A percentile compares a stretch with the other conserved stretches of the same genome.
Conservation (phyloP, 1,140 invertebrate genomes). For the Procambarus virginalis region DNA sequence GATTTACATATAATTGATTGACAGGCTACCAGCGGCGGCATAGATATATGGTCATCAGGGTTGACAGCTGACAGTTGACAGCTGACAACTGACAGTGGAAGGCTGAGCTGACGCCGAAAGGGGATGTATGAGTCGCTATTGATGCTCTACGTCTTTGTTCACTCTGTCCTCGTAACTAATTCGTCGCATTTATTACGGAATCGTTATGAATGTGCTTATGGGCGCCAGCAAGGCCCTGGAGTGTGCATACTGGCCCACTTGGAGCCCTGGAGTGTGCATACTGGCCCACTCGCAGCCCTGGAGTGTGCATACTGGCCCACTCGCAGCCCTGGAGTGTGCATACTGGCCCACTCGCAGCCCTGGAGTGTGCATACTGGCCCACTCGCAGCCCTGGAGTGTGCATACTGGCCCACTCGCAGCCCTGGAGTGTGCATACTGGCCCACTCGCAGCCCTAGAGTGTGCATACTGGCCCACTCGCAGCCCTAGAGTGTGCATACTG, state of each 20-base stretch:
- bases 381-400: neutral
- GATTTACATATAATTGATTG: no score
- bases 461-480: neutral
- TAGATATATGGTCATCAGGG: no score
- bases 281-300: neutral
- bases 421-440: neutral
- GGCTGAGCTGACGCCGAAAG: no score
- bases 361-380: neutral
- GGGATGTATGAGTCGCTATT: no score
- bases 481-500: neutral
- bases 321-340: neutral
- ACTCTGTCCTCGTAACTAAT: no score
- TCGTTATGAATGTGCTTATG: neutral
- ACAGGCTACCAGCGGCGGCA: no score
- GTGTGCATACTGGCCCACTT: neutral
- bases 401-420: neutral
- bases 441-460: neutral
- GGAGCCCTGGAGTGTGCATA: neutral
- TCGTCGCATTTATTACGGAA: no score
- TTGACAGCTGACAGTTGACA: no score
- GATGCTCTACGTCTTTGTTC: no score
- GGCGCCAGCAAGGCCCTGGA: neutral
- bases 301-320: neutral
- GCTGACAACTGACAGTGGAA: no score
- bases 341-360: neutral